Conservation (phyloP, 1,140 invertebrate genomes). For the Meloidogyne chitwoodi region DNA sequence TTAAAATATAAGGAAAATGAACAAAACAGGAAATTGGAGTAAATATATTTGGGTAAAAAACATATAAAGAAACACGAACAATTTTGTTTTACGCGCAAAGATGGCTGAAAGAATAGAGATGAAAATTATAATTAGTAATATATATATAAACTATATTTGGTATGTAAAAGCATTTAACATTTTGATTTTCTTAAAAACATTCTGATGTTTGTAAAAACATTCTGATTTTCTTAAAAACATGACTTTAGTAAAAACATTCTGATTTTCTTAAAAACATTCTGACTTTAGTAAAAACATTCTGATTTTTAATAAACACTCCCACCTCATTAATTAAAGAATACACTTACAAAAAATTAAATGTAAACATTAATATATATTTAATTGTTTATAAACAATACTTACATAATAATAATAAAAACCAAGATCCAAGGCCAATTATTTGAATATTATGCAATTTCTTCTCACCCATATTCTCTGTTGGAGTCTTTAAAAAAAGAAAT, state of each 20-base stretch:
- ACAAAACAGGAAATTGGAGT: not conserved
- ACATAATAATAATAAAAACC: too few species aligned
- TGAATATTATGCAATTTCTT: not conserved
- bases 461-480: not conserved
- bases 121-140: not conserved
- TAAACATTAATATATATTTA: not conserved
- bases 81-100: not conserved
- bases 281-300: too few species aligned
- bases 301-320: too few species aligned
- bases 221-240: too few species aligned
- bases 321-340: too few species aligned
- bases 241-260: too few species aligned
- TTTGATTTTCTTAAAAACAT: too few species aligned
- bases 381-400: not conserved
- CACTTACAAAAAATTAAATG: too few species aligned
- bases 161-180: not conserved
- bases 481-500: not conserved
- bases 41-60: not conserved
- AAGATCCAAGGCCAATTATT: not conserved
- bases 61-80: not conserved
- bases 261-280: too few species aligned
- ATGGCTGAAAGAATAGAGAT: not conserved
- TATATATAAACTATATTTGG: not conserved
- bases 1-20: not conserved
- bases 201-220: too few species aligned